phyloP scores from a whole-genome alignment of 2,113 vertebrate species.

The Stomatorhinus ivindoensis region DNA sequence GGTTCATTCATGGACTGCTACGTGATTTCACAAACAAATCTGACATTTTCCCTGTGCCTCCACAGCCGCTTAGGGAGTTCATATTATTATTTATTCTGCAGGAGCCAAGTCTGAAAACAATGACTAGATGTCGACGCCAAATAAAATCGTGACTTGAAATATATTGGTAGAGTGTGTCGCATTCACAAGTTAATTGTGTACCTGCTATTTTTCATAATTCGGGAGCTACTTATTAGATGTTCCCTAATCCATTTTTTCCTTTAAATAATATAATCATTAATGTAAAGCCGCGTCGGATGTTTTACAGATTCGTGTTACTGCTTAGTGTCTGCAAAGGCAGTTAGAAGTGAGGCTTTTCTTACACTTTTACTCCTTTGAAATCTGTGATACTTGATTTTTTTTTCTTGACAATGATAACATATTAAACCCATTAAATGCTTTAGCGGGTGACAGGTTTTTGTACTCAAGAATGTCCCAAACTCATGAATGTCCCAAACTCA shows the following conservation, averaged over 20 bases:
- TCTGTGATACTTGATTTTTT: neutral
- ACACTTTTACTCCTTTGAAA: neutral
- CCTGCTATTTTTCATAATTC: neutral
- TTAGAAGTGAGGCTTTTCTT: neutral
- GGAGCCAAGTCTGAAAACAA: conserved; percentile 5
- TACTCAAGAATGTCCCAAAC: neutral
- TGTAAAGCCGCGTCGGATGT: neutral
- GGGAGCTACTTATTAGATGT: neutral
- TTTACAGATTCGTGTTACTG: neutral
- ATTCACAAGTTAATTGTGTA: neutral
- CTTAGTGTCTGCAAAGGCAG: neutral
- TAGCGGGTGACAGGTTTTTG: neutral
- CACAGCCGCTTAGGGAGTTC: neutral
- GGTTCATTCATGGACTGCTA: neutral
- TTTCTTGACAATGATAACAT: neutral
- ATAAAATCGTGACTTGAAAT: neutral
- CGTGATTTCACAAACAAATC: neutral
- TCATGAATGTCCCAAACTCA: neutral
- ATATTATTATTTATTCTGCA: neutral
- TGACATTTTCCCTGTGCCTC: neutral
- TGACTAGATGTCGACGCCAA: neutral
- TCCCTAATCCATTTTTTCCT: neutral
- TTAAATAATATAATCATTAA: neutral
- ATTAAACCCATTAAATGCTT: neutral
- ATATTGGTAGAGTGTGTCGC: neutral